phyloP scores from a whole-genome alignment of 2,113 vertebrate genomes.

The Cyanoliseus patagonus region DNA sequence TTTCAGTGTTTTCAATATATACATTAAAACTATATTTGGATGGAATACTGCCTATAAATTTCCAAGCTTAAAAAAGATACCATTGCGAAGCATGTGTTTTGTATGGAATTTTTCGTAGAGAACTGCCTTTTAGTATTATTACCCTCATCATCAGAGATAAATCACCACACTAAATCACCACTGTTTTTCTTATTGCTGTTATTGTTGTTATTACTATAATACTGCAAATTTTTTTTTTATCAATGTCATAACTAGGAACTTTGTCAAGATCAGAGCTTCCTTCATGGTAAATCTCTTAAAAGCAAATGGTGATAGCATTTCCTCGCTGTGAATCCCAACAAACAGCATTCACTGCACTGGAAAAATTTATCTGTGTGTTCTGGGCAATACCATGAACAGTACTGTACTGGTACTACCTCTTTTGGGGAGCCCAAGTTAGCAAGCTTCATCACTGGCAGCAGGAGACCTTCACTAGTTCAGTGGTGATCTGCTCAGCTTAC shows the following conservation, averaged over 20 bases:
- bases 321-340: not conserved
- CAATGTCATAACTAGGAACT: not conserved
- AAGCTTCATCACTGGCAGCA: not conserved
- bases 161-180: conserved; percentile 21
- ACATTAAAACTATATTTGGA: not conserved
- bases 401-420: not conserved
- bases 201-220: conserved; percentile 25
- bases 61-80: not conserved
- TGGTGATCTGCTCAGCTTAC: not conserved
- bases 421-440: not conserved
- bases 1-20: not conserved
- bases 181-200: conserved; percentile 12
- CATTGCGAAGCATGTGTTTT: not conserved
- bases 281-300: not conserved
- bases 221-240: conserved; percentile 10
- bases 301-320: not conserved
- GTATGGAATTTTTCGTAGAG: not conserved
- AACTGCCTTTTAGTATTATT: conserved; percentile 20
- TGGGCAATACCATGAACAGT: not conserved
- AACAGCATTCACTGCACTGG: not conserved
- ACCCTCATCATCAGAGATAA: conserved; percentile 8
- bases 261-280: not conserved
- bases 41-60: conserved; percentile 20
- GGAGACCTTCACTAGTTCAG: not conserved
- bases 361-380: not conserved